Percentiles rank a stretch among this genome's conserved stretches.
Evolutionary conservation across 2,797 vertebrate species (phyloP).

Genomic region (Calcarius lapponicus): DNA sequence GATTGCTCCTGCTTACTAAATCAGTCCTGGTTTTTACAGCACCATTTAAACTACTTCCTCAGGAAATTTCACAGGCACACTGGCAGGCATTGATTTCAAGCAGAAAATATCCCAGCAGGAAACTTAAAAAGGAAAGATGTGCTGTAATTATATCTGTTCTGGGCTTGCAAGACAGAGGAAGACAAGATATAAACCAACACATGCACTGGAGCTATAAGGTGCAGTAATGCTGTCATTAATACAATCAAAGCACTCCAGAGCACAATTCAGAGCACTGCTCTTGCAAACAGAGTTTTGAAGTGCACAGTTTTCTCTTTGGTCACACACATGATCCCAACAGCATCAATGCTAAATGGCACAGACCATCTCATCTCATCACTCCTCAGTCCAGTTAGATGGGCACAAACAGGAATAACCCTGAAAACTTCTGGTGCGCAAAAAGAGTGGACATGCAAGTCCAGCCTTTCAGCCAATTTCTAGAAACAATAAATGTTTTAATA

Average conservation of each 20-base stretch:
- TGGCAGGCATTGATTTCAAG: conserved; percentile 70
- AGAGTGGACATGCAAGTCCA: background rate
- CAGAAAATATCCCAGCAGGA: conserved; percentile 69
- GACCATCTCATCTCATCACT: background rate
- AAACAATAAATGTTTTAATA: background rate
- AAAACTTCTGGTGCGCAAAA: background rate
- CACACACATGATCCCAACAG: rapidly evolving
- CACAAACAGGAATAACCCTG: background rate
- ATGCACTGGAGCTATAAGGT: background rate
- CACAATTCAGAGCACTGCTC: background rate
- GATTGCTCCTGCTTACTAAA: conserved; percentile 51
- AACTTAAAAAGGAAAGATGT: conserved; percentile 68
- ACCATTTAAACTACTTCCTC: conserved; percentile 68
- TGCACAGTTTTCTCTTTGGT: background rate
- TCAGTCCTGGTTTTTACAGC: conserved; percentile 46
- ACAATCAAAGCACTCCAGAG: background rate
- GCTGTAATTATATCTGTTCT: conserved; percentile 60
- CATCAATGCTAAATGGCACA: background rate
- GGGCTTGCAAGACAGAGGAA: background rate
- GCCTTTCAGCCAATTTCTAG: background rate
- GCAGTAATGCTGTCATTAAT: conserved; percentile 24
- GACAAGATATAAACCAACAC: background rate
- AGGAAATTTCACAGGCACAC: conserved; percentile 68
- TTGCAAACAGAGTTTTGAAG: background rate
- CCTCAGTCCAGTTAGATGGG: background rate